Conservation (phyloP, 92 coral and sea anemone genomes). For the Phymanthus crucifer region DNA sequence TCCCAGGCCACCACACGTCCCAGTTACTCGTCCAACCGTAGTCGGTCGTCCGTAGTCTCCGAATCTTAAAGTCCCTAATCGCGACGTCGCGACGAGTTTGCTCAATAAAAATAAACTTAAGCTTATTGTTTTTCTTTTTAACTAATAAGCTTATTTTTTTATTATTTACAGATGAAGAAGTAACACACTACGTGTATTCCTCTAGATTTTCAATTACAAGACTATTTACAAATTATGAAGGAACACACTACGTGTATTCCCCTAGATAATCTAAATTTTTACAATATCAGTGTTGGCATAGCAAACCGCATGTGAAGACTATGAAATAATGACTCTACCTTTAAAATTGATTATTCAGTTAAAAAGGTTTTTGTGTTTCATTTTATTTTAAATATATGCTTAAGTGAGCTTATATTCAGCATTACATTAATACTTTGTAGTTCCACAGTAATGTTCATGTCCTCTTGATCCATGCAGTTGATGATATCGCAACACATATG, state of each 20-base stretch:
- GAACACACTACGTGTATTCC: constrained; percentile 9
- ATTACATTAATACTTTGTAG: neutral
- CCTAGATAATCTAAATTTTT: constrained; percentile 10
- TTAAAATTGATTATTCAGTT: too few relatives aligned
- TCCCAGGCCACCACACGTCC: too few relatives aligned
- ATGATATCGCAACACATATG: neutral
- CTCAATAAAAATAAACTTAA: too few relatives aligned
- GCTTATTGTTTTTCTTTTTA: too few relatives aligned
- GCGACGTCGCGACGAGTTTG: too few relatives aligned
- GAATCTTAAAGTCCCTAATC: too few relatives aligned
- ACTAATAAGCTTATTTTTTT: too few relatives aligned
- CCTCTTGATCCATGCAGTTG: constrained; percentile 20
- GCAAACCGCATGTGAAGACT: constrained; percentile 17
- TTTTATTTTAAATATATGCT: too few relatives aligned
- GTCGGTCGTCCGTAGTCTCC: too few relatives aligned
- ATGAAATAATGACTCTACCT: constrained; percentile 14
- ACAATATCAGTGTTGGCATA: constrained; percentile 8
- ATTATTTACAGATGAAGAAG: neutral
- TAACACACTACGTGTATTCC: neutral
- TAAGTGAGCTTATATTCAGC: neutral
- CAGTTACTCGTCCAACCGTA: too few relatives aligned
- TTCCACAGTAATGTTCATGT: constrained; percentile 4
- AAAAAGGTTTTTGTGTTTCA: too few relatives aligned
- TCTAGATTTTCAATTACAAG: neutral
- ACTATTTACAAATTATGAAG: neutral